Evolutionary conservation across 2,888 invertebrate genomes (phyloP), one percentile per base, ranked within the genome.

Genomic region (Pandemis corylana): DNA sequence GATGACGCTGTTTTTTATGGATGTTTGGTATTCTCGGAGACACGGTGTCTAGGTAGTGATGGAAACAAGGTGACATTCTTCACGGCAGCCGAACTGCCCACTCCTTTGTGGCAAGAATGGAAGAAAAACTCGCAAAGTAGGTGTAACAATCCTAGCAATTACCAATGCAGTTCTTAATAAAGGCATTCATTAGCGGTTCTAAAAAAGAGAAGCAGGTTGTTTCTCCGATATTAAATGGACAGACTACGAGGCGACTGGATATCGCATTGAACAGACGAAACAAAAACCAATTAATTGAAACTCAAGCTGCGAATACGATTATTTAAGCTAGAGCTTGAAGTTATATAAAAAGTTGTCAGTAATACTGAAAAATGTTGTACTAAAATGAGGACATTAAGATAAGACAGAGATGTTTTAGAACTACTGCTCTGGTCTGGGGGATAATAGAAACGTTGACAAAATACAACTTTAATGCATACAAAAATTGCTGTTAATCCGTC

Each of bases 141-240:
- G 75, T 75, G 75, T 75, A 75, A 71, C 67, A 75, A 75, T 66
- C 71, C 75, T 75, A 63, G 75, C 67, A 71, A 73, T 68, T 68
- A 68, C 68, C 36, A 72, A 20, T 53, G 69, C 62, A 46, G 71
- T 5, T 42, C 73, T 65, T 69, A 69, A 73, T 73, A 73, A 73
- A 73, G 73, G 68, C 64, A 68, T 68, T 73, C 68, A 73, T 75
- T 75, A 71, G 71, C 71, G 67, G 53, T 71, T 71, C 46, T 71
- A 53, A 56, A 65, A 36, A 67, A 71, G 51, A 70, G 53, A 42
- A 71, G 67, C 62, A 7, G 62, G 69, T 67, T 62, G 56, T 69
- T 74, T 12, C 41, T 67, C 70, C 53, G 42, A 44, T 13, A 44
- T 20, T 71, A 56, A 53, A 61, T 62, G 61, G 66, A 71, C 44